Percentiles rank a stretch among this genome's conserved stretches.
These are phyloP conservation scores for Elgaria multicarinata DNA, from an alignment of 2,113 vertebrate genomes.

Conservation along the genomic window DNA sequence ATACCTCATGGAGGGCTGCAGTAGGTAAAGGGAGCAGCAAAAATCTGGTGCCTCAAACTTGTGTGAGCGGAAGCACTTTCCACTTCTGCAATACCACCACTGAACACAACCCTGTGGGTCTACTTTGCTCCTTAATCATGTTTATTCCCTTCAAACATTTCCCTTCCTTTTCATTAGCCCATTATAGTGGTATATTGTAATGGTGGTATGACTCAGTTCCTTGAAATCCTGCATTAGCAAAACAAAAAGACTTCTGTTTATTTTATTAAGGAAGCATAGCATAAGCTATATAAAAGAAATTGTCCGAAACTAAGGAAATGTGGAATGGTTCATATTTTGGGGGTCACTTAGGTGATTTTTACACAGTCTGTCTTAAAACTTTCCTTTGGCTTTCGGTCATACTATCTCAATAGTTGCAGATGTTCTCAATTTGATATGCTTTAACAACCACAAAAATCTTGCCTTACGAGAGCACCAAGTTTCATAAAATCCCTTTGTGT, in stretches of 20 bases:
- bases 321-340: slow-evolving; percentile 3
- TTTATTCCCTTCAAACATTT: slow-evolving; percentile 29
- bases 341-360: slow-evolving; percentile 15
- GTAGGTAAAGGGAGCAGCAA: too few species aligned
- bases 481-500: slow-evolving; percentile 34
- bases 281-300: neutral
- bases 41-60: too few species aligned
- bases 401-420: slow-evolving; percentile 30
- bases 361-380: slow-evolving; percentile 29
- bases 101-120: neutral
- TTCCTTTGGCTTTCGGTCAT: neutral
- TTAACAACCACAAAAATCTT: slow-evolving; percentile 18
- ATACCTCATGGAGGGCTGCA: too few species aligned
- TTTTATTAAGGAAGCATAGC: neutral
- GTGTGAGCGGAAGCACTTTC: too few species aligned
- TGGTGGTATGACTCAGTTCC: neutral
- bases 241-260: neutral
- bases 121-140: neutral
- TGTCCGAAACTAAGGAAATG: slow-evolving; percentile 24
- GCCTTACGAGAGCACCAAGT: slow-evolving; percentile 33
- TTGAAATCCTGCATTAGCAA: neutral
- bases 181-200: neutral
- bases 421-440: slow-evolving; percentile 38
- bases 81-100: too few species aligned
- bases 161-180: neutral